A percentile compares a stretch with the other conserved stretches of the same genome.
These are phyloP conservation scores for Amphipoea lucens DNA, from an alignment of 2,888 invertebrate genomes.

Conservation along the genomic window DNA sequence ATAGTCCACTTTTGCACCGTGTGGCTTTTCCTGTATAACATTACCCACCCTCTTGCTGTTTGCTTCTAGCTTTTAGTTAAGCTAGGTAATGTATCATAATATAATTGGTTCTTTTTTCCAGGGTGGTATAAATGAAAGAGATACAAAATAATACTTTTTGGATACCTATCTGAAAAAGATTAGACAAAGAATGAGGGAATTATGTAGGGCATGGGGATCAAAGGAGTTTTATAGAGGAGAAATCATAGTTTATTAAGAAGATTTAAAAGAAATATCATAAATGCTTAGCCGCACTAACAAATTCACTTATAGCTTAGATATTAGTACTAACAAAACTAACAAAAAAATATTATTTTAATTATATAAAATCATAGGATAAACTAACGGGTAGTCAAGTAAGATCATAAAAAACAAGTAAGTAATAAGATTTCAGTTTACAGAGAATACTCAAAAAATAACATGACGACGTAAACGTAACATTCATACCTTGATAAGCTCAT, in stretches of 20 bases:
- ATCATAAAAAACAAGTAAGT: conserved; percentile 52
- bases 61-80: conserved; percentile 53
- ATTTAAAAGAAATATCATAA: conserved; percentile 65
- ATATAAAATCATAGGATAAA: conserved; percentile 40
- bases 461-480: conserved; percentile 80
- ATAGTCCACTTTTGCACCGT: conserved; percentile 13
- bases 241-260: conserved; percentile 42
- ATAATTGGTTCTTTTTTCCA: conserved; percentile 80
- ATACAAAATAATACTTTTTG: conserved; percentile 55
- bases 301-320: conserved; percentile 59
- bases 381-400: conserved; percentile 57
- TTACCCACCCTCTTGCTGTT: conserved; percentile 42
- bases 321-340: conserved; percentile 62
- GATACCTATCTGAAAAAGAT: conserved; percentile 62
- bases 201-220: conserved; percentile 36
- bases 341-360: conserved; percentile 22
- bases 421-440: conserved; percentile 70
- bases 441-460: conserved; percentile 78
- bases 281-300: conserved; percentile 83
- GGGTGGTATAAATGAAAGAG: conserved; percentile 84
- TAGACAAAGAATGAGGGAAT: conserved; percentile 43
- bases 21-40: conserved; percentile 41
- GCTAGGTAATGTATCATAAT: conserved; percentile 55
- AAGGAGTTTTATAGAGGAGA: conserved; percentile 45
- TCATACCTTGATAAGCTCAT: conserved; percentile 82